A percentile compares a stretch with the other conserved stretches of the same genome.
phyloP scores from a whole-genome alignment of 2,888 invertebrate species.

The Seladonia tumulorum region DNA sequence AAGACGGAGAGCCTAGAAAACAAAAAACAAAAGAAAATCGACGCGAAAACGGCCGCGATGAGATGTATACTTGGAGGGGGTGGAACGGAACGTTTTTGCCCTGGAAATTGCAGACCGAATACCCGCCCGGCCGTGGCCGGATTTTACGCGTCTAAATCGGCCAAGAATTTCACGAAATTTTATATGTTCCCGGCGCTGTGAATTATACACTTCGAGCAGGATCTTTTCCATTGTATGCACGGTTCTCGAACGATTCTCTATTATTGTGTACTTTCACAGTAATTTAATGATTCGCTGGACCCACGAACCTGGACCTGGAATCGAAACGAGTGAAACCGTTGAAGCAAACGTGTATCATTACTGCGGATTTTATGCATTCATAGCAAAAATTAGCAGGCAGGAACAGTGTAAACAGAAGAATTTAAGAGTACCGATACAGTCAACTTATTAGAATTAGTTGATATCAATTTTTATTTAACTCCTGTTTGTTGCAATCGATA shows the following conservation, averaged over 20 bases:
- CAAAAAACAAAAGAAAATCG: too few relatives aligned
- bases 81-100: conserved; percentile 55
- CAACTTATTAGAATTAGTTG: too few relatives aligned
- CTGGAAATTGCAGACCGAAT: conserved; percentile 47
- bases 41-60: conserved; percentile 19
- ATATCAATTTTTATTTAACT: too few relatives aligned
- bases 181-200: neutral
- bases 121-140: conserved; percentile 3
- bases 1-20: conserved; percentile 7
- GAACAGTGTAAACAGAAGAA: too few relatives aligned
- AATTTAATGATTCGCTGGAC: neutral
- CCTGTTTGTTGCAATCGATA: too few relatives aligned
- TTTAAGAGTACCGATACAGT: too few relatives aligned
- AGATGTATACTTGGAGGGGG: conserved; percentile 31
- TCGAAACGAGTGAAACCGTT: too few relatives aligned
- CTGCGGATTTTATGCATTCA: too few relatives aligned
- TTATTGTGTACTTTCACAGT: neutral
- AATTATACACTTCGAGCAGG: neutral
- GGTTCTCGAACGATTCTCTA: neutral
- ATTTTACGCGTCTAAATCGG: conserved; percentile 12
- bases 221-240: neutral
- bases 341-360: too few relatives aligned
- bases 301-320: too few relatives aligned
- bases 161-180: conserved; percentile 20
- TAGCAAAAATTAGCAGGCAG: too few relatives aligned